Evolutionary conservation across 2,888 invertebrate genomes (phyloP).

Genomic region (Harpagoxenus sublaevis): DNA sequence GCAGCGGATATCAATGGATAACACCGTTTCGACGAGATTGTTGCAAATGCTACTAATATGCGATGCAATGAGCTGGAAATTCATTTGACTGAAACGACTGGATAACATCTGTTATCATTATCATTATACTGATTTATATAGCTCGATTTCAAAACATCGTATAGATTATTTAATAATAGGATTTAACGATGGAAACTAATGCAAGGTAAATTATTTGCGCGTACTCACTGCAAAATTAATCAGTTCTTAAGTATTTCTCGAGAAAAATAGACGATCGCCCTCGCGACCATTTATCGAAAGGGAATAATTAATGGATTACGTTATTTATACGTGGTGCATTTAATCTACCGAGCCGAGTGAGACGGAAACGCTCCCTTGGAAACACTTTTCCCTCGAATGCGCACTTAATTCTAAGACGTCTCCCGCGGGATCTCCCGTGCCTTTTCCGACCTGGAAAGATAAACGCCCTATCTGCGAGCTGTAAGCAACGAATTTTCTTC

Average conservation of each 20-base stretch:
- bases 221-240: background rate
- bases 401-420: slow-evolving; percentile 18
- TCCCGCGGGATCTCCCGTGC: background rate
- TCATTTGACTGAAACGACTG: background rate
- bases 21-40: background rate
- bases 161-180: slow-evolving; percentile 5
- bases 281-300: background rate
- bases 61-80: background rate
- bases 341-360: slow-evolving; percentile 5
- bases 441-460: slow-evolving; percentile 3
- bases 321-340: slow-evolving; percentile 26
- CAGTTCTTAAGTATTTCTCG: background rate
- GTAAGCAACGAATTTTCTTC: slow-evolving; percentile 22
- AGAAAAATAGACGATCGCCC: background rate
- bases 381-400: slow-evolving; percentile 26
- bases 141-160: background rate
- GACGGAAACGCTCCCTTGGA: background rate
- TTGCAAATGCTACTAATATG: background rate
- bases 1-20: background rate
- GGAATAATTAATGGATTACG: slow-evolving; percentile 15
- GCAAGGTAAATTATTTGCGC: background rate
- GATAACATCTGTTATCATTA: background rate
- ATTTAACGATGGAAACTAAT: background rate
- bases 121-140: background rate
- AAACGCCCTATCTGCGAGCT: slow-evolving; percentile 13